These are phyloP conservation scores for Entelurus aequoreus DNA, from an alignment of 2,113 vertebrate genomes.

Conservation along the genomic window DNA sequence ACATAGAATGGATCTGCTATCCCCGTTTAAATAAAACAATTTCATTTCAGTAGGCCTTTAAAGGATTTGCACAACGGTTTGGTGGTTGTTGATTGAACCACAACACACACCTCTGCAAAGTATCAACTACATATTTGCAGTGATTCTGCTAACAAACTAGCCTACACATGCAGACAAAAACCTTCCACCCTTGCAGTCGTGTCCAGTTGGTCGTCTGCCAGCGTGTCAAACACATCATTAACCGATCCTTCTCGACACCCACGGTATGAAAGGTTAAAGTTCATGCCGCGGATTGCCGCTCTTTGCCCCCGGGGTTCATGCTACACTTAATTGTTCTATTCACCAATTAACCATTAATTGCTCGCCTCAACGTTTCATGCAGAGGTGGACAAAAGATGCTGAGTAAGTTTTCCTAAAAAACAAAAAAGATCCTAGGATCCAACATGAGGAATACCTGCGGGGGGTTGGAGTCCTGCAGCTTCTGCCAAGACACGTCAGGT, in stretches of 20 bases:
- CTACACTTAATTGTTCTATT: conserved; percentile 46
- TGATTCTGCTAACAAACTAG: neutral
- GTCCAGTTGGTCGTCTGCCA: conserved; percentile 15
- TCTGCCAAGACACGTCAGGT: conserved; percentile 20
- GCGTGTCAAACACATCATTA: conserved; percentile 40
- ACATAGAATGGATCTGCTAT: no score
- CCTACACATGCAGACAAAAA: no score
- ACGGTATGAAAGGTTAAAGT: conserved; percentile 28
- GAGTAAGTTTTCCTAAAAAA: neutral
- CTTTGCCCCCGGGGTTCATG: conserved; percentile 40
- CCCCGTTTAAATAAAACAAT: no score
- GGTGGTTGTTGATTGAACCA: no score
- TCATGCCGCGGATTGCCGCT: conserved; percentile 49
- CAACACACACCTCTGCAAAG: no score
- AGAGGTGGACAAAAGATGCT: conserved; percentile 6
- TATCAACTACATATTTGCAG: no score
- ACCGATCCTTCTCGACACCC: conserved; percentile 31
- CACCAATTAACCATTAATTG: conserved; percentile 43
- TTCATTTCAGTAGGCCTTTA: no score
- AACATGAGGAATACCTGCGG: neutral
- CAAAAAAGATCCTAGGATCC: neutral
- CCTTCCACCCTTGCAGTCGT: neutral
- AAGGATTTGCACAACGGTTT: no score
- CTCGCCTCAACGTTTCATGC: conserved; percentile 17
- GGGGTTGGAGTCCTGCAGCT: conserved; percentile 18